Conservation (phyloP, 2,113 vertebrate genomes). For the Elephantulus edwardii region DNA sequence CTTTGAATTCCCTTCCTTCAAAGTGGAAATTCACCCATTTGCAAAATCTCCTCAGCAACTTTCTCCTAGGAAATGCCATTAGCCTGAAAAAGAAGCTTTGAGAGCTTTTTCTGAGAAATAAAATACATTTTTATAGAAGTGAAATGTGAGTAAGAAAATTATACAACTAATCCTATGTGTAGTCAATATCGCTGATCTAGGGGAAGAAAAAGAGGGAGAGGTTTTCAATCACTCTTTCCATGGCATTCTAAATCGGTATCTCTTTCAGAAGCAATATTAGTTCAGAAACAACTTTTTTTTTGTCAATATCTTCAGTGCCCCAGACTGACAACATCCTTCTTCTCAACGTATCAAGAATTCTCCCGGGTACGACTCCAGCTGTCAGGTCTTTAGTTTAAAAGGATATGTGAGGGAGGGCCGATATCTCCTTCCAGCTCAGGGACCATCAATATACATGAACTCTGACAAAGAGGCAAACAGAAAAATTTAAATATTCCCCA, state of each 20-base stretch:
- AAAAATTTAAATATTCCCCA: slow-evolving; percentile 17
- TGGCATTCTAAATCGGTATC: neutral
- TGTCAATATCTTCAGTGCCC: slow-evolving; percentile 4
- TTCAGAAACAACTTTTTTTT: neutral
- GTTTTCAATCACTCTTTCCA: neutral
- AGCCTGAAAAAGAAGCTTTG: slow-evolving; percentile 27
- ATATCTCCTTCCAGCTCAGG: neutral
- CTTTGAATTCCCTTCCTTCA: slow-evolving; percentile 9
- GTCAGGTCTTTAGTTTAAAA: slow-evolving; percentile 31
- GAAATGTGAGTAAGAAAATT: slow-evolving; percentile 20
- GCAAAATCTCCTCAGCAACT: neutral
- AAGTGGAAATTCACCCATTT: neutral
- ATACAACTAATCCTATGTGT: neutral
- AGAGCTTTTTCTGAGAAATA: slow-evolving; percentile 19
- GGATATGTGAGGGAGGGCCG: neutral
- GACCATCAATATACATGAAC: neutral
- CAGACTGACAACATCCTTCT: neutral
- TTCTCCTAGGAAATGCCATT: slow-evolving; percentile 45
- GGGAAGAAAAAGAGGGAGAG: neutral
- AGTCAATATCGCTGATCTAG: neutral
- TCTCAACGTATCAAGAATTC: neutral
- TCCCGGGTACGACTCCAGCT: neutral
- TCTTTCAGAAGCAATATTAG: slow-evolving; percentile 1
- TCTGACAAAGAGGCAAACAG: neutral
- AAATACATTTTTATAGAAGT: slow-evolving; percentile 4